Percentiles rank a stretch among this genome's conserved stretches.
Conservation (phyloP, 2,797 vertebrate genomes). For the Sebastes dallii region DNA sequence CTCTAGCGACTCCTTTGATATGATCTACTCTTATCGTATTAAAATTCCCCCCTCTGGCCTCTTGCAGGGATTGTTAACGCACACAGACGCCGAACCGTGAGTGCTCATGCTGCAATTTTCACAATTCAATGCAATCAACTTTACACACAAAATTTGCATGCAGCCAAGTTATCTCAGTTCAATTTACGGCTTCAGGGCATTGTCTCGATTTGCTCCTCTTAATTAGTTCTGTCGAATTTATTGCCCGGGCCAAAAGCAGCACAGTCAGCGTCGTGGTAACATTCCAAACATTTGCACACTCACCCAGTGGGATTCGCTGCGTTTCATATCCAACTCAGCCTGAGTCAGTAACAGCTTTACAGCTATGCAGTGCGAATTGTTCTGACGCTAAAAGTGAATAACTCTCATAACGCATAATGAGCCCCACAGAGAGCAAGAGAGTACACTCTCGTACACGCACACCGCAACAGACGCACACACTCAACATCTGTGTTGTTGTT, state of each 20-base stretch:
- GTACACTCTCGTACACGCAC: conserved; percentile 15
- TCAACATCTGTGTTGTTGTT: conserved; percentile 74
- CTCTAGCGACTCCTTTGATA: conserved; percentile 15
- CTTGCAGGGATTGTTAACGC: conserved; percentile 7
- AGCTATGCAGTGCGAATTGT: conserved; percentile 36
- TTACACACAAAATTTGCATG: conserved; percentile 8
- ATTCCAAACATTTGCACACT: conserved; percentile 52
- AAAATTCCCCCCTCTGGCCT: conserved; percentile 49
- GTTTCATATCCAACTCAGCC: conserved; percentile 32
- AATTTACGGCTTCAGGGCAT: conserved; percentile 44
- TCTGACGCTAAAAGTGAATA: conserved; percentile 51
- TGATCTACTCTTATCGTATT: conserved; percentile 50
- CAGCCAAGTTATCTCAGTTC: conserved; percentile 46
- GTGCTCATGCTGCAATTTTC: conserved; percentile 26
- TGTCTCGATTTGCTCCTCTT: conserved; percentile 43
- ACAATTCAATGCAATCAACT: conserved; percentile 29
- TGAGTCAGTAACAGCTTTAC: conserved; percentile 31
- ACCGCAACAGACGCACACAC: conserved; percentile 14
- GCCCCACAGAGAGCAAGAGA: conserved; percentile 41
- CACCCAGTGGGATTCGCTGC: conserved; percentile 25
- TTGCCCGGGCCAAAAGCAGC: conserved; percentile 35
- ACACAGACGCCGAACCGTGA: conserved; percentile 13
- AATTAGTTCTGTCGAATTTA: conserved; percentile 31
- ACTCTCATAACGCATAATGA: conserved; percentile 40
- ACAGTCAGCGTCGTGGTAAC: conserved; percentile 27